Base-by-base conservation (phyloP, 1,140 invertebrate species). In the Trachymyrmex cornetzi region DNA sequence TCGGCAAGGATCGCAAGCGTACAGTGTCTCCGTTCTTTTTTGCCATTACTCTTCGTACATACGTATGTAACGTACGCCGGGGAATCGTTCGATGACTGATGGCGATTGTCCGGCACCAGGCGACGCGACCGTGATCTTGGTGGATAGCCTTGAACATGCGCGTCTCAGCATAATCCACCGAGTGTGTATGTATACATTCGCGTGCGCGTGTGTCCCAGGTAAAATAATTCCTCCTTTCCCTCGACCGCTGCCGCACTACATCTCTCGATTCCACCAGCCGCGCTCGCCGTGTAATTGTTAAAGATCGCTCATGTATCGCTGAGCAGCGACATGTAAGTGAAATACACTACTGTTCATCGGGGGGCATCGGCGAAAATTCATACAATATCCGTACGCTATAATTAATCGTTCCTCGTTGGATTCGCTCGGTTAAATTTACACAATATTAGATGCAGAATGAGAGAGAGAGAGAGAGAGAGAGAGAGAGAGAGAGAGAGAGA, bases 61-160 rank as follows among this genome's bases (percentile, higher is more conserved):
- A 22, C 44, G 48, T 44, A 44, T 38, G 57, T 57, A 67, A 57
- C 48, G 48, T 53, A 22, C 24, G 30, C 82, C 48, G 24, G 86
- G 22, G 79, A 63, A 87, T 79, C 74, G 85, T 69, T 87, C 89
- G 81, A 90, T 90, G 88, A 90, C 86, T 80, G 86, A 90, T 90
- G 89, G 57, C 89, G 88, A 88, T 90, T 90, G 89, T 90, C 86
- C 80, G 67, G 61, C 77, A 74, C 44, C 50, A 77, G 84, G 61
- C 87, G 85, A 90, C 79, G 80, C 72, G 89, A 81, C 88, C 79
- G 87, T 88, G 88, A 88, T 86, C 86, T 88, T 89, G 64, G 66
- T 50, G 27, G 61, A 50, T 81, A 72, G 63, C 80, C 89, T 91
- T 90, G 90, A 88, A 87, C 85, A 85, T 55, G 67, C 57, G 55